phyloP scores from a whole-genome alignment of 2,888 invertebrate genomes.

The Candidula unifasciata region DNA sequence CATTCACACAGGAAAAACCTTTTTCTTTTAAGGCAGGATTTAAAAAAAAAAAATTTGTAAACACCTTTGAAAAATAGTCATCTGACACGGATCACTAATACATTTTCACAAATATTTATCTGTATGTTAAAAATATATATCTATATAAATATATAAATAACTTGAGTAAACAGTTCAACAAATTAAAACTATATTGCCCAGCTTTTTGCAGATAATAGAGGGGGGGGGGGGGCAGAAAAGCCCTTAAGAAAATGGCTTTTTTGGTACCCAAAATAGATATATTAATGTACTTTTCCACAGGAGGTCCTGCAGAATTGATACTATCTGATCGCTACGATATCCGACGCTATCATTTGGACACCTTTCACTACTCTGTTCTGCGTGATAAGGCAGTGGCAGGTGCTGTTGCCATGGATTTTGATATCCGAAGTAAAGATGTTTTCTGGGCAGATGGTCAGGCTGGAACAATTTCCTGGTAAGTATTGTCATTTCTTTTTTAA shows the following conservation, averaged over 20 bases:
- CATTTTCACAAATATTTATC: not conserved
- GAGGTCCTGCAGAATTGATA: slow-evolving; percentile 86
- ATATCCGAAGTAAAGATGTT: slow-evolving; percentile 93
- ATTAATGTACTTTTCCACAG: slow-evolving; percentile 44
- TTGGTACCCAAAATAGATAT: not conserved
- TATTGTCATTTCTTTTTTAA: slow-evolving; percentile 53
- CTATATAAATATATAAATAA: too few species aligned
- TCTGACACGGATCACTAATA: too few species aligned
- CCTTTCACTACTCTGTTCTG: slow-evolving; percentile 86
- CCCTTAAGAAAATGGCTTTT: too few species aligned
- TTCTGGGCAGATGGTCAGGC: slow-evolving; percentile 97
- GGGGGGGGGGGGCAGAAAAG: too few species aligned
- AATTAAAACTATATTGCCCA: too few species aligned
- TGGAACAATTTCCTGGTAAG: slow-evolving; percentile 93
- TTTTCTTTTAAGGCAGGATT: too few species aligned
- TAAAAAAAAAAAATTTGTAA: too few species aligned
- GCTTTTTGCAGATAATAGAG: too few species aligned
- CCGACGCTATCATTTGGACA: slow-evolving; percentile 91
- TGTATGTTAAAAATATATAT: not conserved
- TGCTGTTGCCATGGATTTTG: slow-evolving; percentile 95
- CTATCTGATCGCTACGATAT: slow-evolving; percentile 94
- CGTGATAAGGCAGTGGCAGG: slow-evolving; percentile 81
- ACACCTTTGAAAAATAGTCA: too few species aligned
- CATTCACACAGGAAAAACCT: too few species aligned
- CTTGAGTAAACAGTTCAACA: too few species aligned